Base-by-base conservation (phyloP, 2,888 invertebrate genomes). In the Polydrusus cervinus region DNA sequence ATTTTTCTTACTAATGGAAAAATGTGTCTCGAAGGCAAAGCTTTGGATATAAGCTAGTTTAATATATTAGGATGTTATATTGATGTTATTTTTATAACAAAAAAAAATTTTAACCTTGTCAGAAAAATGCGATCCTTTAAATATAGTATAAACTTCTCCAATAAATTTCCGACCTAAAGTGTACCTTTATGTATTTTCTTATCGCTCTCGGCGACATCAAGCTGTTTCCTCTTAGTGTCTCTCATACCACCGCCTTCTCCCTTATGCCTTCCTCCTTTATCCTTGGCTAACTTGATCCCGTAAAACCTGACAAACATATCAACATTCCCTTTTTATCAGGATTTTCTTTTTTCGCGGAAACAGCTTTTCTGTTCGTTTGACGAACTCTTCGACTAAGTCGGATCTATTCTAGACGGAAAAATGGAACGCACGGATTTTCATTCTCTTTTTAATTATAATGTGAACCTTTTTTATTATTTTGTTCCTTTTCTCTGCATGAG, bases 241-340 rank as follows among this genome's bases (percentile, higher is more conserved):
- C 77, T 78, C 73, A 74, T 72, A 69, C 66, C 45, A n/a, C 60
- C 60, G 65, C 61, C 30, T 45, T 40, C 43, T 45, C 47, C 57
- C 57, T 60, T 60, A 60, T 38, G 60, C 51, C 43, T 51, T 64
- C 76, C 60, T 53, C 47, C 69, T 53, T 75, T 40, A 68, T 67
- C 57, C 69, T 69, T 51, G 60, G 71, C 84, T 83, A 83, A 83
- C 84, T 84, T 85, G 85, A 85, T 85, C 85, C 85, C 82, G 85
- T 85, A 85, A 85, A 85, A 84, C 85, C 85, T 85, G 85, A 85
- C 85, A 84, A 85, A 85, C 85, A 84, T 85, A 85, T 85, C 85
- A 85, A 85, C 85, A 84, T 85, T 84, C 83, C 80, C 82, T 81
- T 81, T 60, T 60, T 60, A 62, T 62, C 62, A 62, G 20, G 62